Evolutionary conservation across 2,113 vertebrate species (phyloP), one percentile per base, ranked within the genome.

Genomic region (Apodemus speciosus): DNA sequence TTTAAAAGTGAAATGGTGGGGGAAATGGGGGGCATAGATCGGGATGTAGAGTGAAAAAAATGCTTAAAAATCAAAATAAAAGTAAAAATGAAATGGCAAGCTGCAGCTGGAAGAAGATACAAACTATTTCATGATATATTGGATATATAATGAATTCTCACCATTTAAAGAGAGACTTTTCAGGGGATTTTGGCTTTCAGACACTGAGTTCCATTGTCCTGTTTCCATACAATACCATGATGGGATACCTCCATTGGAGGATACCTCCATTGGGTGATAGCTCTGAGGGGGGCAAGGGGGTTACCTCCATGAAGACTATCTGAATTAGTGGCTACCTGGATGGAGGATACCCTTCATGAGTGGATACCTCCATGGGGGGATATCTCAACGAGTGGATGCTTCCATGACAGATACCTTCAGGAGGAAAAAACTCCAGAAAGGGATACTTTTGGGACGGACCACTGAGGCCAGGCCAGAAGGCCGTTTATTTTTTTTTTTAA

Each of bases 401-500:
- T 46, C 6, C 27, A 76, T 76, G 14, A 32, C 9, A 76, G 72
- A 75, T 30, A 30, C 43, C 27, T 51, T 76, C 73, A 18, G 49
- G 27, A 49, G 27, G 8, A 49, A 30, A 53, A 51, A 35, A 16
- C 16, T 77, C 9, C 0, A 2, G 9, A 49, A 77, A 9, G 14
- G 16, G 49, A 18, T 51, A 77, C 46, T 18, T 77, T 32, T 5
- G 9, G 21, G 46, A 77, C 30, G 46, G 32, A 35, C 15, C 75
- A 20, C 21, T 40, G 25, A 89, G 66, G 91, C 91, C 95, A 89
- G 66, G 91, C 91, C 95, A 73, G 89, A 93, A 93, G 92, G 93
- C 88, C 58, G 49, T 91, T 94, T 94, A 96, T 20, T 58, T 58
- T 58, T 56, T 18, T 56, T 56, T 4, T 60, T 92, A 25, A 23